phyloP scores from a whole-genome alignment of 2,888 invertebrate species.

The Caenorhabditis zanzibari region DNA sequence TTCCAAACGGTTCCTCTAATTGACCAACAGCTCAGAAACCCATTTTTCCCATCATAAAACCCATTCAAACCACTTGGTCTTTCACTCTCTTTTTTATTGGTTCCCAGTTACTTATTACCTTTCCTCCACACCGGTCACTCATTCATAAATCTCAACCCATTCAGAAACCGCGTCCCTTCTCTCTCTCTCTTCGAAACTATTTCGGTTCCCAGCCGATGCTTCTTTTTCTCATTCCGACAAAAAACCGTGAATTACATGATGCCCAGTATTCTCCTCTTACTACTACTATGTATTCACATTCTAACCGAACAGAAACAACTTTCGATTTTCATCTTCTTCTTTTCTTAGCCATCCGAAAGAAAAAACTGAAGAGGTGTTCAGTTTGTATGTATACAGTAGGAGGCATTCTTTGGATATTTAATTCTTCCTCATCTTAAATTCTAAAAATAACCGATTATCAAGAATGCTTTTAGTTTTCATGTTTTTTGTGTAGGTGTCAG shows the following conservation, averaged over 20 bases:
- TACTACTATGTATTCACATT: conserved; percentile 45
- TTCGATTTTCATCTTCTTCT: conserved; percentile 18
- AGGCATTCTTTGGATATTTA: conserved; percentile 10
- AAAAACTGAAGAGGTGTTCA: conserved; percentile 18
- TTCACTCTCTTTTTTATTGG: not conserved
- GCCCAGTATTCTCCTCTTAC: conserved; percentile 17
- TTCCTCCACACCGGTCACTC: not conserved
- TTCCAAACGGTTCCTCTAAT: too few species aligned
- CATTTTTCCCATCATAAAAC: not conserved
- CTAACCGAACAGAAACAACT: conserved; percentile 19
- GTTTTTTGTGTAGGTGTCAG: conserved; percentile 1
- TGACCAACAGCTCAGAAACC: not conserved
- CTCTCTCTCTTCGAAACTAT: not conserved
- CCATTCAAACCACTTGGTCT: not conserved
- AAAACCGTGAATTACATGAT: conserved; percentile 37
- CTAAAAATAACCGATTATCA: conserved; percentile 13
- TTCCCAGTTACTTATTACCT: conserved; percentile 3
- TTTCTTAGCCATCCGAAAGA: not conserved
- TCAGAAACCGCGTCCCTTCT: conserved; percentile 24
- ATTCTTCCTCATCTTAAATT: not conserved
- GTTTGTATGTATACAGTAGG: conserved; percentile 25
- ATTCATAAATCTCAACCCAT: conserved; percentile 33
- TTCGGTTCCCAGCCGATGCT: conserved; percentile 26
- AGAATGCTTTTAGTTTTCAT: conserved; percentile 16
- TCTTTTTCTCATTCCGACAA: conserved; percentile 7